Evolutionary conservation across 2,797 vertebrate genomes (phyloP), one percentile per base, ranked within the genome.

Genomic region (Glyptemys insculpta): DNA sequence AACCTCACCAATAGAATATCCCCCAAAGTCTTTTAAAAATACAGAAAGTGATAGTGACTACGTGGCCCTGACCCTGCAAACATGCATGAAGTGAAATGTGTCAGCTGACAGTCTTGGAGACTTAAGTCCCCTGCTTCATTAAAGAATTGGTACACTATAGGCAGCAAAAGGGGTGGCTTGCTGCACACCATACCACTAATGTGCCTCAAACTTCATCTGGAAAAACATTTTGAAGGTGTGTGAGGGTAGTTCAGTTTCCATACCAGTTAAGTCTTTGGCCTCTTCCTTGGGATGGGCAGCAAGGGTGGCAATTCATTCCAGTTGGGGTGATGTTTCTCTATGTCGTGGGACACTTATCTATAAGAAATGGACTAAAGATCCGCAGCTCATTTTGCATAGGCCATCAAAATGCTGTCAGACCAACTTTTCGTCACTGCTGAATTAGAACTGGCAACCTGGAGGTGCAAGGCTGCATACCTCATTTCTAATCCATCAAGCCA

Each of bases 71-170:
- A 92, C 25, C 76, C 84, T 74, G 91, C n/a, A 89, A 87, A 85
- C 85, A 54, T 16, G 79, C 1, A 87, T 37, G 62, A 91, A 91
- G 84, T 91, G 34, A 81, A 91, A 91, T 19, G 85, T n/a, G 14
- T 44, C 41, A 92, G 25, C 54, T 87, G 57, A 92, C 65, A 76
- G 74, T 85, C 79, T 87, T 83, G 81, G 87, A 90, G 81, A 87
- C 53, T 47, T 8, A 92, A 80, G 57, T 56, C 14, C 54, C 29
- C 19, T 57, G 83, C 85, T 57, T 82, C 79, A 87, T 59, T 49
- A 84, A 91, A 90, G 18, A 56, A 41, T 54, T 83, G 27, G 79
- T 59, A 85, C 21, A 68, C 57, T 74, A 88, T 12, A 82, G 41
- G 89, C 92, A n/a, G 57, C 12, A 89, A 91, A 89, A 53, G 18